phyloP scores from a whole-genome alignment of 2,113 vertebrate genomes.

The Nyctibius bracteatus region DNA sequence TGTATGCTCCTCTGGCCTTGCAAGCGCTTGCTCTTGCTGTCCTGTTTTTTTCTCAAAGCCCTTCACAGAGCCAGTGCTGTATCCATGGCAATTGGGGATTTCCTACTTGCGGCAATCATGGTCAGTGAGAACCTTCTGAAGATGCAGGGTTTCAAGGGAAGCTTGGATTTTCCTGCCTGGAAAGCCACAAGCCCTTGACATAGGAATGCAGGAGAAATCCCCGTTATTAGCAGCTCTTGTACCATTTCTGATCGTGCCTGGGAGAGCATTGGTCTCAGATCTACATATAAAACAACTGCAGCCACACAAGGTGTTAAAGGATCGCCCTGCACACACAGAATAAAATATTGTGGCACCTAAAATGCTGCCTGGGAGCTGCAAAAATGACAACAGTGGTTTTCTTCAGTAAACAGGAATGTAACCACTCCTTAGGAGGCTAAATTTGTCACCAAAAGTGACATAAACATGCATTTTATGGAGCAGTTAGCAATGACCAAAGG shows the following conservation, averaged over 20 bases:
- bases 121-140: not conserved
- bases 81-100: not conserved
- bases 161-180: not conserved
- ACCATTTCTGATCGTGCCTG: not conserved
- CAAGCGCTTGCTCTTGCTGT: rapidly evolving
- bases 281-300: not conserved
- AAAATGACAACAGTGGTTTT: not conserved
- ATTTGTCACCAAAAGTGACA: not conserved
- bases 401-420: not conserved
- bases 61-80: not conserved
- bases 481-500: not conserved
- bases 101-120: not conserved
- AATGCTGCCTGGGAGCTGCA: not conserved
- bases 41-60: not conserved
- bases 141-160: not conserved
- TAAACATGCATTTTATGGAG: not conserved
- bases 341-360: not conserved
- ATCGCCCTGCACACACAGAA: not conserved
- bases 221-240: not conserved
- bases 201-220: not conserved
- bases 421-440: not conserved
- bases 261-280: not conserved
- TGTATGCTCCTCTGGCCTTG: not conserved
- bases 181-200: not conserved
- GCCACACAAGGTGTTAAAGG: not conserved